Evolutionary conservation across 2,888 invertebrate species (phyloP), one percentile per base, ranked within the genome.

Genomic region (Leptarthrus brevirostris): DNA sequence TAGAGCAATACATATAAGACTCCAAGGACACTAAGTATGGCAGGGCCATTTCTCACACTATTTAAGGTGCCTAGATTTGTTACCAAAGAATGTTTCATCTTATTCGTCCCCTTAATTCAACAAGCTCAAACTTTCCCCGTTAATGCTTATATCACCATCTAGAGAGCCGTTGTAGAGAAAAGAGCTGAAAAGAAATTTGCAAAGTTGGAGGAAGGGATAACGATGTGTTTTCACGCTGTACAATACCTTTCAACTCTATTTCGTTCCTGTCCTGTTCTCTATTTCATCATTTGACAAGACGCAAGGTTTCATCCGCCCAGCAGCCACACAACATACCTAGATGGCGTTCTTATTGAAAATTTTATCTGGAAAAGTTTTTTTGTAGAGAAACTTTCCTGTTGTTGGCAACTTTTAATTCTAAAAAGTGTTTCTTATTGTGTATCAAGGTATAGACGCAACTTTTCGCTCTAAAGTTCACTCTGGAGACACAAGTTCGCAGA

Each of bases 401-500:
- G 69, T 52, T 30, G 69, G 36, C 16, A 69, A 49, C 34, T 69
- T 69, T 69, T 52, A 69, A 52, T 69, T 52, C 49, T 34, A 69
- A 69, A 69, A 69, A 69, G 69, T 69, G 69, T 49, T 52, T 69
- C 69, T 52, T 69, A 69, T 69, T 69, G 69, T 69, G 49, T 69
- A 52, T 44, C 30, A 69, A 52, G 40, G 52, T 69, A 52, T 34
- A 12, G 52, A 30, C 18, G 49, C 47, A 69, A 69, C 69, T 69
- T 69, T 52, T 30, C 20, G 52, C 69, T 69, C 34, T 52, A 49
- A 69, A 49, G 18, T 52, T 69, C 52, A 52, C 69, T 69, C 69
- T 34, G 69, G 69, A 69, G 69, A 69, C 69, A 71, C 16, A 53
- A 34, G 22, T 54, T 52, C 54, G 24, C 5, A 16, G 20, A 14